phyloP scores from a whole-genome alignment of 2,113 vertebrate species.

The Stictonetta naevosa region DNA sequence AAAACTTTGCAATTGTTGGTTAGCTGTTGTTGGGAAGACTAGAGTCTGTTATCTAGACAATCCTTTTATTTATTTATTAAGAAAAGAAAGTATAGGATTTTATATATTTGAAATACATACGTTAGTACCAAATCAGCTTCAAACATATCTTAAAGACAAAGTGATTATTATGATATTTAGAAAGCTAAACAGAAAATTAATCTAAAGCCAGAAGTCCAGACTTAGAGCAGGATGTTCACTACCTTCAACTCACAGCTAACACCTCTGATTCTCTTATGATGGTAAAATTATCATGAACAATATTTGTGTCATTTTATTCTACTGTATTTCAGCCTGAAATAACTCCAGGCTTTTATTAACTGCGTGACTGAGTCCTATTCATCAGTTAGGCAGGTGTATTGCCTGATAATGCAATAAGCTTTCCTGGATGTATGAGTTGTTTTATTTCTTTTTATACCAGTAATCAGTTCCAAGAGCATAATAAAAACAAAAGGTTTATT shows the following conservation, averaged over 20 bases:
- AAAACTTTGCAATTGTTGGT: neutral
- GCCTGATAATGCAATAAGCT: conserved; percentile 80
- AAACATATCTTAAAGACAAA: neutral
- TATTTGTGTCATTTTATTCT: conserved; percentile 62
- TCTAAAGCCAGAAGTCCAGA: neutral
- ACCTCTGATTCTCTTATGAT: conserved; percentile 32
- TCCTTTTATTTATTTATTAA: neutral
- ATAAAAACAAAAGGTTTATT: conserved; percentile 80
- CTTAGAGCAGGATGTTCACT: neutral
- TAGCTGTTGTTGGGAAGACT: neutral
- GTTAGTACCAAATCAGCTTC: neutral
- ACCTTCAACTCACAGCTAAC: conserved; percentile 30
- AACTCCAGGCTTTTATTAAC: conserved; percentile 80
- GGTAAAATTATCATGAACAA: conserved; percentile 45
- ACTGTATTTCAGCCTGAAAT: conserved; percentile 66
- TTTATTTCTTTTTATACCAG: conserved; percentile 78
- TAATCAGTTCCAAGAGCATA: conserved; percentile 75
- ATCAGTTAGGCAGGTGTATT: conserved; percentile 81
- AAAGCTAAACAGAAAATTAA: neutral
- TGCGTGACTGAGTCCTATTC: conserved; percentile 79
- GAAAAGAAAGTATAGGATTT: neutral
- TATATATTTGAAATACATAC: neutral
- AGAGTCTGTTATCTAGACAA: neutral
- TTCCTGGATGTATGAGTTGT: conserved; percentile 74
- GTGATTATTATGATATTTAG: neutral